Percentiles rank a stretch among this genome's conserved stretches.
Evolutionary conservation across 2,888 invertebrate species (phyloP).

Genomic region (Stenchaetothrips biformis): DNA sequence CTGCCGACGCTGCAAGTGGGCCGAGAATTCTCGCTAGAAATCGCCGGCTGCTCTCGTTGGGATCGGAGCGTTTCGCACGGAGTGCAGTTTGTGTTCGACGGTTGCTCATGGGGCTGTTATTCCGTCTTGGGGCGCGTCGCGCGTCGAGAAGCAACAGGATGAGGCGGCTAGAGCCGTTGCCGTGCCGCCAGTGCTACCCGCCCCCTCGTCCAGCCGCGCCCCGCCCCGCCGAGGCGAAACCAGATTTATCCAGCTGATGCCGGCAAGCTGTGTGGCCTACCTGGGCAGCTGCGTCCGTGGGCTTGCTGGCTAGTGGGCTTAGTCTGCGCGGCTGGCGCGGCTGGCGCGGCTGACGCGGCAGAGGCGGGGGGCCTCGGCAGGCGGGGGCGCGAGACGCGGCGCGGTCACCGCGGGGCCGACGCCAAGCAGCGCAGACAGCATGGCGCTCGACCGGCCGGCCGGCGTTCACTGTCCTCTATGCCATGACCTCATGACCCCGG

Average conservation of each 20-base stretch:
- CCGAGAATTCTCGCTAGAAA: too few relatives aligned
- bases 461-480: too few relatives aligned
- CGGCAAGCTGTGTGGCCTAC: background rate
- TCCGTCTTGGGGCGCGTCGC: background rate
- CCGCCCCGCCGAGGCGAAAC: constrained; percentile 33
- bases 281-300: background rate
- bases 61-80: too few relatives aligned
- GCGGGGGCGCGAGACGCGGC: background rate
- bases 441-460: too few relatives aligned
- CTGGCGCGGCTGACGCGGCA: constrained; percentile 1
- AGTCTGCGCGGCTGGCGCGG: background rate
- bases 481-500: too few relatives aligned
- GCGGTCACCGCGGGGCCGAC: background rate
- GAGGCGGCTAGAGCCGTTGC: constrained; percentile 26
- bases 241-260: constrained; percentile 13
- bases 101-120: background rate
- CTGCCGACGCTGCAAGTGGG: too few relatives aligned
- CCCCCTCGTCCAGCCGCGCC: constrained; percentile 31
- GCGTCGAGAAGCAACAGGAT: background rate
- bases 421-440: background rate
- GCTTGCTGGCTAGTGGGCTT: background rate
- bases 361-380: constrained; percentile 11
- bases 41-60: too few relatives aligned
- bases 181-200: constrained; percentile 28
- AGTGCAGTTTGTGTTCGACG: background rate